Base-by-base conservation (phyloP, 2,888 invertebrate genomes). In the Alsophila aescularia region DNA sequence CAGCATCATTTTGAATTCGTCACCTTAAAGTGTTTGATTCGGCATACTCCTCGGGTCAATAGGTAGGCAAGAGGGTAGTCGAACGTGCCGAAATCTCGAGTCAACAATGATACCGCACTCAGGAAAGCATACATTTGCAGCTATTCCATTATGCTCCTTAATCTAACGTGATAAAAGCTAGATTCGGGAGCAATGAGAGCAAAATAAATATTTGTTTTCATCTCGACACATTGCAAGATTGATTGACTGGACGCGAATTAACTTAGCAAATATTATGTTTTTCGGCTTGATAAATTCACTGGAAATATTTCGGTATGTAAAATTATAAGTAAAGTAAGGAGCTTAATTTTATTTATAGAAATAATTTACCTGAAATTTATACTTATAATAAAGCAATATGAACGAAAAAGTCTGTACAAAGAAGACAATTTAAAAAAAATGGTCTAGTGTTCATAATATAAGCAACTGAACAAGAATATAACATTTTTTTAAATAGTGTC, bases 211-310 rank as follows among this genome's bases (percentile, higher is more conserved):
- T 77, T 75, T 72, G 70, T 59, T 55, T 65, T 67, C 58, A 66
- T 67, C 66, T 74, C 71, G 58, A 69, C 71, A 62, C 62, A 69
- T 58, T 67, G 64, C 55, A 74, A 77, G 79, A 80, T 81, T 77
- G 79, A 80, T 79, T 73, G 69, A 72, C 71, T 71, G 65, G 66
- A 62, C 66, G 74, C 71, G 74, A 78, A 79, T 77, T 70, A 77
- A 77, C 76, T 78, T 63, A 52, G 74, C 69, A 77, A 80, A 77
- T 77, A 78, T 79, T 70, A 72, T 60, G 55, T 39, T 56, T 32
- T 41, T 41, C 15, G 36, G 40, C 54, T 50, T 52, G 42, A 57
- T 54, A 58, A 55, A 53, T 63, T 56, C 40, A 24, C 9, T 47
- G 55, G 42, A 49, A 54, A 54, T 52, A 35, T 48, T 52, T 53